phyloP scores from a whole-genome alignment of 2,113 vertebrate species.

The Aptenodytes forsteri region DNA sequence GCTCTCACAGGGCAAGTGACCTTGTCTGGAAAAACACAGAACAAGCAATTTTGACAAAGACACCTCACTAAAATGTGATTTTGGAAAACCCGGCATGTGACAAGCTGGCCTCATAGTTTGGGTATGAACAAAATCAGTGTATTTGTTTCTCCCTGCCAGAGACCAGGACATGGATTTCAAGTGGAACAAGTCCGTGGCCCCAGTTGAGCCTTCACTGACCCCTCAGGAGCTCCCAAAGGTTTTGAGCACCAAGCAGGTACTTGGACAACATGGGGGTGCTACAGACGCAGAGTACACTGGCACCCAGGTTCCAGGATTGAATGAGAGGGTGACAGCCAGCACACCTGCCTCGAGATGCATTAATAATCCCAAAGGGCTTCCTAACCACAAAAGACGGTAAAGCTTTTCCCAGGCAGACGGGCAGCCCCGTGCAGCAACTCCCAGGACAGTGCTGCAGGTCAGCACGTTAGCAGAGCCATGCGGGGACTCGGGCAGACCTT shows the following conservation, averaged over 20 bases:
- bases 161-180: background rate
- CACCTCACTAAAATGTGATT: background rate
- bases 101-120: background rate
- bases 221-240: background rate
- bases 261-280: background rate
- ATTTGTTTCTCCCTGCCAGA: background rate
- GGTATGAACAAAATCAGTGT: background rate
- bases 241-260: background rate
- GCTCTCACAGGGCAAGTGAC: background rate
- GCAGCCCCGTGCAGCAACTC: background rate
- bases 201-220: background rate
- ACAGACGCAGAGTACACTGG: background rate
- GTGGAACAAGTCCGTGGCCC: background rate
- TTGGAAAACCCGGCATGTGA: background rate
- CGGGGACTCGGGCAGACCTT: fast-evolving
- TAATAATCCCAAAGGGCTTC: background rate
- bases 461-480: background rate
- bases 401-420: background rate
- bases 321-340: background rate
- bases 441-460: background rate
- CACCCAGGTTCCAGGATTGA: background rate
- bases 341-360: background rate
- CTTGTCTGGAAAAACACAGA: background rate
- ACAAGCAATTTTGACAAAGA: background rate
- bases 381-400: background rate